Evolutionary conservation across 2,113 vertebrate genomes (phyloP).

Genomic region (Eleginops maclovinus): DNA sequence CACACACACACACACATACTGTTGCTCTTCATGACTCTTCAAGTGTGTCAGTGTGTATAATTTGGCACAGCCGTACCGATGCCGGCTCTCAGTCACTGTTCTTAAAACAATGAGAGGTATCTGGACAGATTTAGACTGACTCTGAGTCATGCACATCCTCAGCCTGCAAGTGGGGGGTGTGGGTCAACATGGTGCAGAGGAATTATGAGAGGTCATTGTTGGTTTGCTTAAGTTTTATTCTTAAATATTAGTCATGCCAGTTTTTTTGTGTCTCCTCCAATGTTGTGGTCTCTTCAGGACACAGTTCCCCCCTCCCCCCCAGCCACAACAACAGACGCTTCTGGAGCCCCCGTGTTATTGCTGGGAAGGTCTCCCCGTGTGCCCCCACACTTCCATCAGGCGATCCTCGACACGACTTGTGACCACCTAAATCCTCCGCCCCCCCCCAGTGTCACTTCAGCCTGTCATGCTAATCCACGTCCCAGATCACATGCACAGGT

Average conservation of each 20-base stretch:
- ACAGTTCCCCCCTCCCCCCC: conserved; percentile 16
- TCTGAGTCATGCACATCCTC: conserved; percentile 40
- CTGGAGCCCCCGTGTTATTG: conserved; percentile 9
- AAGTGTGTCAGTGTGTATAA: conserved; percentile 22
- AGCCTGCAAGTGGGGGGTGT: conserved; percentile 14
- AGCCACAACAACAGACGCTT: conserved; percentile 15
- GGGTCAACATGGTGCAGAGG: conserved; percentile 4
- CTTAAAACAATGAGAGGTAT: conserved; percentile 28
- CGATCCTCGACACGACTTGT: conserved; percentile 18
- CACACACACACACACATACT: conserved; percentile 3
- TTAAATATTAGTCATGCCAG: conserved; percentile 9
- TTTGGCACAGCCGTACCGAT: conserved; percentile 25
- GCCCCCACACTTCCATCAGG: conserved; percentile 18
- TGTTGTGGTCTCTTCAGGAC: neutral
- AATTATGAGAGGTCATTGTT: conserved; percentile 3
- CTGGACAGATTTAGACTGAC: conserved; percentile 36
- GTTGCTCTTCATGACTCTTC: conserved; percentile 7
- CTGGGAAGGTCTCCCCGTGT: conserved; percentile 25
- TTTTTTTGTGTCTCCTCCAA: neutral
- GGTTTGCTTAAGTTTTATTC: conserved; percentile 12
- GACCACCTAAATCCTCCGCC: conserved; percentile 39
- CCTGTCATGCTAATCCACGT: conserved; percentile 39
- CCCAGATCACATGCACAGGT: conserved; percentile 47
- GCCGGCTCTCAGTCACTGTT: conserved; percentile 27
- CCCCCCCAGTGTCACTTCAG: conserved; percentile 18